phyloP scores from a whole-genome alignment of 2,797 vertebrate species.

The Hybognathus amarus region DNA sequence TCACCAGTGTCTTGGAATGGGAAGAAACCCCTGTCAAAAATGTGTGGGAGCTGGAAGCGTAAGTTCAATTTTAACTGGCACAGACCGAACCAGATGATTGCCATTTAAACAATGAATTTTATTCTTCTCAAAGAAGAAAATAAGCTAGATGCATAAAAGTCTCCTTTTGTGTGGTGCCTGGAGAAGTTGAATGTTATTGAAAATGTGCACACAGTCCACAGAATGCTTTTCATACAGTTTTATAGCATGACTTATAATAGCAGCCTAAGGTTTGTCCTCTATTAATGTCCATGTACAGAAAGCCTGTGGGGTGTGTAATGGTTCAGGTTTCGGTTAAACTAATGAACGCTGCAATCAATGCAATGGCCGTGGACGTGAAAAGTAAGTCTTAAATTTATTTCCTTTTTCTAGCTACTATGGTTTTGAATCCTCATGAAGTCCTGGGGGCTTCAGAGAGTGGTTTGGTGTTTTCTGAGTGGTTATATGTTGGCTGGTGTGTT shows the following conservation, averaged over 20 bases:
- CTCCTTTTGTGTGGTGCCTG: background rate
- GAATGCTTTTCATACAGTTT: background rate
- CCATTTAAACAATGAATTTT: background rate
- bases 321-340: conserved; percentile 67
- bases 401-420: background rate
- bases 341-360: conserved; percentile 74
- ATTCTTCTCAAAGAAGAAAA: background rate
- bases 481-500: background rate
- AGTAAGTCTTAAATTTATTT: conserved; percentile 63
- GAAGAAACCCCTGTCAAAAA: conserved; percentile 71
- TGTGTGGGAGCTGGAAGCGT: conserved; percentile 79
- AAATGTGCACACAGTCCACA: background rate
- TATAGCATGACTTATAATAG: background rate
- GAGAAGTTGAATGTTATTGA: background rate
- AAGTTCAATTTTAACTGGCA: conserved; percentile 57
- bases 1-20: conserved; percentile 75
- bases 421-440: background rate
- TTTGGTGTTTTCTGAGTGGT: background rate
- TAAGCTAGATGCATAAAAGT: background rate
- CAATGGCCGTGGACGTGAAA: conserved; percentile 74
- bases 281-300: conserved; percentile 66
- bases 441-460: background rate
- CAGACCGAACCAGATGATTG: background rate
- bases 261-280: background rate
- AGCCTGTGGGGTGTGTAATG: conserved; percentile 80